phyloP scores from a whole-genome alignment of 2,113 vertebrate genomes.

The Oenanthe melanoleuca region DNA sequence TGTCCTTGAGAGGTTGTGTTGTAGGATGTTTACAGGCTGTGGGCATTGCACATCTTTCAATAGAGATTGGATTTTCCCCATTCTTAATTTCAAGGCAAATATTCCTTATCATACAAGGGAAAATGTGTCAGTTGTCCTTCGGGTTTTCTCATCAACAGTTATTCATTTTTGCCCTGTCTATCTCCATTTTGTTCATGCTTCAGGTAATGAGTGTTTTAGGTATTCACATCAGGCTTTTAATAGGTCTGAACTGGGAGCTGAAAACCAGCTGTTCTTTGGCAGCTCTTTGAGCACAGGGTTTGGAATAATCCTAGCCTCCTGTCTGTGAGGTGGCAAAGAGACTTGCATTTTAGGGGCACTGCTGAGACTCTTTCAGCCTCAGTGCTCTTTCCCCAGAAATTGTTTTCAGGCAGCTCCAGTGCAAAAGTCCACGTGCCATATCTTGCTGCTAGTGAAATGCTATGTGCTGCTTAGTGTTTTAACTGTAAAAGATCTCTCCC shows the following conservation, averaged over 20 bases:
- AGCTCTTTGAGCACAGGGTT: not conserved
- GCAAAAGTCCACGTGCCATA: fast-evolving
- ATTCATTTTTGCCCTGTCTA: not conserved
- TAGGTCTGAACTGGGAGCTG: not conserved
- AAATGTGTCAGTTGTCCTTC: not conserved
- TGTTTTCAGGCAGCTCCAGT: not conserved
- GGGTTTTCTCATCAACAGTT: not conserved
- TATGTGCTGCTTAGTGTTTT: not conserved
- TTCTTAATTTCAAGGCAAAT: not conserved
- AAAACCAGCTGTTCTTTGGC: not conserved
- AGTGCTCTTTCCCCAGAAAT: not conserved
- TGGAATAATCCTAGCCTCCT: not conserved
- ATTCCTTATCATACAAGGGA: not conserved
- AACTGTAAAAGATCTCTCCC: not conserved
- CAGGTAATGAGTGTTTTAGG: not conserved
- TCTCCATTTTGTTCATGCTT: not conserved
- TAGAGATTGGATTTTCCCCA: not conserved
- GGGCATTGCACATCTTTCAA: not conserved
- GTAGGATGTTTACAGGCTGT: not conserved
- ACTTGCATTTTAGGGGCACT: not conserved
- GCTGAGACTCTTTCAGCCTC: not conserved
- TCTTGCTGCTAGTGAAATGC: not conserved
- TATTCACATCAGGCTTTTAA: not conserved
- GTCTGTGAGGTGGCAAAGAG: not conserved
- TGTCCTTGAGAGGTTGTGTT: not conserved